Evolutionary conservation across 2,113 vertebrate genomes (phyloP).

Genomic region (Rafetus swinhoei): DNA sequence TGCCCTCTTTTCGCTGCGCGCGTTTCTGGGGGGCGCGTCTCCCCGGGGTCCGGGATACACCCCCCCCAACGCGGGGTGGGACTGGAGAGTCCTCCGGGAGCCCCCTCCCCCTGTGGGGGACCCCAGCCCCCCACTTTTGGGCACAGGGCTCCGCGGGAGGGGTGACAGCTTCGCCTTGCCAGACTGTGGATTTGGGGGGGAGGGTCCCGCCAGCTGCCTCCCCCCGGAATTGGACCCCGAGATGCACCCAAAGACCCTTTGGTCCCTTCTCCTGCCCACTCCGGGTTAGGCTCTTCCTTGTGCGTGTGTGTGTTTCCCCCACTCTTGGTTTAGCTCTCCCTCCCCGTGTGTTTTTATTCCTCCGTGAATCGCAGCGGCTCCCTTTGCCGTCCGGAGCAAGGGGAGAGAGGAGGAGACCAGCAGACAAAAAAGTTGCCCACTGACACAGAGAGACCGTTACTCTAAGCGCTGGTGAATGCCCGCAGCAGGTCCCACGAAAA

Average conservation of each 20-base stretch:
- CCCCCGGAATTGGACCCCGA: too few species aligned
- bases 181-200: too few species aligned
- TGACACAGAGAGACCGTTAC: not conserved
- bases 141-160: not conserved
- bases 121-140: not conserved
- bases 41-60: too few species aligned
- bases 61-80: too few species aligned
- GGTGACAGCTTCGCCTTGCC: too few species aligned
- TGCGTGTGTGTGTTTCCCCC: too few species aligned
- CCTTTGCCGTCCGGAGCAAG: not conserved
- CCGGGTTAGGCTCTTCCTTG: fast-evolving
- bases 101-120: fast-evolving
- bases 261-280: fast-evolving
- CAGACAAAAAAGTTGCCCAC: conserved; percentile 10
- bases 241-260: fast-evolving
- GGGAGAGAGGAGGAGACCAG: not conserved
- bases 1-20: too few species aligned
- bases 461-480: not conserved
- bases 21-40: too few species aligned
- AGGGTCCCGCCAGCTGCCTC: too few species aligned
- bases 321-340: not conserved
- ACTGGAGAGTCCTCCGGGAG: too few species aligned
- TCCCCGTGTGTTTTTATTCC: not conserved
- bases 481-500: not conserved
- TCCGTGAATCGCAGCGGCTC: not conserved